A percentile compares a stretch with the other conserved stretches of the same genome.
These are phyloP conservation scores for Sternarchorhynchus goeldii DNA, from an alignment of 2,797 vertebrate genomes.

Conservation along the genomic window DNA sequence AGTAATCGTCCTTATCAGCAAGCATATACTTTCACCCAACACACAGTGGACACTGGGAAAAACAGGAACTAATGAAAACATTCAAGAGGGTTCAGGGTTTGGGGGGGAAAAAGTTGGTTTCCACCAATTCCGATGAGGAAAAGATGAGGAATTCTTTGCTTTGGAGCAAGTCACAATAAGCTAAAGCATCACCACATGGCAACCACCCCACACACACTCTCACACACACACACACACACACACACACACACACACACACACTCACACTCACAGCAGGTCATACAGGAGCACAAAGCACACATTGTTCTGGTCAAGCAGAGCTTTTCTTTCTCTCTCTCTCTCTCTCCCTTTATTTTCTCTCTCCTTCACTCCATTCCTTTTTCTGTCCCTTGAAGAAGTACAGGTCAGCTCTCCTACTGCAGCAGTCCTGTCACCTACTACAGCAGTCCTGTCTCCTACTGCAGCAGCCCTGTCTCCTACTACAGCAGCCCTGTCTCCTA, in stretches of 20 bases:
- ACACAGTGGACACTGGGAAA: too few relatives aligned
- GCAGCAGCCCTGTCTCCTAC: too few relatives aligned
- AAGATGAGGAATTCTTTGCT: constrained; percentile 5
- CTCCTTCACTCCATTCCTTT: too few relatives aligned
- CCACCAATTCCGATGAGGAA: not conserved
- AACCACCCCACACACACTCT: not conserved
- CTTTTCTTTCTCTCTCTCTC: not conserved
- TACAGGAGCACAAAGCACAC: constrained; percentile 59
- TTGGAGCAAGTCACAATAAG: constrained; percentile 11
- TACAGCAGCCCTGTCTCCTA: too few relatives aligned
- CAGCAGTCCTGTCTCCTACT: too few relatives aligned
- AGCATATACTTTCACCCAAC: not conserved
- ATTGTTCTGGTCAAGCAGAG: constrained; percentile 59
- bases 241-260: constrained; percentile 15
- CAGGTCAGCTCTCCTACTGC: too few relatives aligned
- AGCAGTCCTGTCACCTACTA: too few relatives aligned
- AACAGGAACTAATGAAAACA: too few relatives aligned
- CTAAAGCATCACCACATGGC: constrained; percentile 27
- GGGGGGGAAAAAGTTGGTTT: not conserved
- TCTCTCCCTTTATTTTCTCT: not conserved
- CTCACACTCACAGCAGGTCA: constrained; percentile 20
- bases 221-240: constrained; percentile 25
- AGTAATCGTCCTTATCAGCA: not conserved
- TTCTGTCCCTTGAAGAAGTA: too few relatives aligned
- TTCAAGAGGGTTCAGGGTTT: too few relatives aligned